Evolutionary conservation across 2,888 invertebrate species (phyloP).

Genomic region (Lasioglossum marginatum): DNA sequence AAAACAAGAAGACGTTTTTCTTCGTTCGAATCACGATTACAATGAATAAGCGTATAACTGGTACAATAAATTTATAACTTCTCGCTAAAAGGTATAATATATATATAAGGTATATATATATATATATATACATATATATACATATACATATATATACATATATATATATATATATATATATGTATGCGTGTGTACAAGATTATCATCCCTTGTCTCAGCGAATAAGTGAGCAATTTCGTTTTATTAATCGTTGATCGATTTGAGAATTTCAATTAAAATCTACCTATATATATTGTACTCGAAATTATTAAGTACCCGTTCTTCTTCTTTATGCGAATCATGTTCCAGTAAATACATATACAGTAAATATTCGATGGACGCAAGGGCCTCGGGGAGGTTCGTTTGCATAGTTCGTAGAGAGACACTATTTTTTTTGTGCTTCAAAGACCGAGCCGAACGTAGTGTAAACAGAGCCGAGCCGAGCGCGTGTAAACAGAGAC

Average conservation of each 20-base stretch:
- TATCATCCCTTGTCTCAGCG: neutral
- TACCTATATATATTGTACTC: neutral
- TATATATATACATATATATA: too few relatives aligned
- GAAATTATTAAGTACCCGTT: neutral
- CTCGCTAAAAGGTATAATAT: neutral
- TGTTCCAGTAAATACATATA: neutral
- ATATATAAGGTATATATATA: too few relatives aligned
- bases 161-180: too few relatives aligned
- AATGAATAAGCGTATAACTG: neutral
- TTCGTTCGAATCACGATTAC: neutral
- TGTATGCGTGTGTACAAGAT: neutral
- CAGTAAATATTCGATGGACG: too few relatives aligned
- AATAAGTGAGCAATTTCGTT: conserved; percentile 2
- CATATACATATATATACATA: too few relatives aligned
- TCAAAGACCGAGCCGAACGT: too few relatives aligned
- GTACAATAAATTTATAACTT: neutral
- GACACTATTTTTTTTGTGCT: too few relatives aligned
- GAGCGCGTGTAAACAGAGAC: too few relatives aligned
- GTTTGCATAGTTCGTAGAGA: too few relatives aligned
- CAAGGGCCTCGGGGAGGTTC: too few relatives aligned
- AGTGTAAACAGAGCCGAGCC: too few relatives aligned
- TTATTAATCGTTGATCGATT: neutral
- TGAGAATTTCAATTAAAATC: neutral
- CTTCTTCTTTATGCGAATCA: neutral
- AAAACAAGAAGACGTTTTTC: conserved; percentile 28